These are phyloP conservation scores for Clangula hyemalis DNA, from an alignment of 2,797 vertebrate species.

Conservation along the genomic window DNA sequence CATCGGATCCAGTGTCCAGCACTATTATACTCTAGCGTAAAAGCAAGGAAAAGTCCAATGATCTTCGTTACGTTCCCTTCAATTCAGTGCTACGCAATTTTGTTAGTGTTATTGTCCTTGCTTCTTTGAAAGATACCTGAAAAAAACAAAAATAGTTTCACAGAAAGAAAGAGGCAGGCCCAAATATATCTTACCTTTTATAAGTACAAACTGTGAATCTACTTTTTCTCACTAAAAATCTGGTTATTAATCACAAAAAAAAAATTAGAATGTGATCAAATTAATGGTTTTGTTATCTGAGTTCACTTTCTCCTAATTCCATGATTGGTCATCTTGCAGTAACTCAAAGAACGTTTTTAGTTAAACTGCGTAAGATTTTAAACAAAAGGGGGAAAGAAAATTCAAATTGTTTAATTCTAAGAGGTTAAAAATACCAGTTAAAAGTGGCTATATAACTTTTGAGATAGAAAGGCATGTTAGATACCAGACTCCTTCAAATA, in stretches of 20 bases:
- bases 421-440: neutral
- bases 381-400: slow-evolving; percentile 19
- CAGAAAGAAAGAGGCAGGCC: neutral
- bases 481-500: neutral
- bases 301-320: neutral
- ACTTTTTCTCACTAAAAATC: neutral
- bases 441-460: neutral
- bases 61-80: slow-evolving; percentile 73
- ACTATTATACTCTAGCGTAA: slow-evolving; percentile 77
- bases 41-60: slow-evolving; percentile 75
- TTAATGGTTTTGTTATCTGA: neutral
- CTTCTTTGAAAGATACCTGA: slow-evolving; percentile 95
- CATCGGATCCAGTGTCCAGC: slow-evolving; percentile 80
- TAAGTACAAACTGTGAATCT: neutral
- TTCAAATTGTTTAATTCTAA: neutral
- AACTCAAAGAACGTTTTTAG: neutral
- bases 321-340: neutral
- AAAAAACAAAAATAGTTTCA: slow-evolving; percentile 62
- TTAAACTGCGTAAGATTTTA: neutral
- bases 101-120: slow-evolving; percentile 86
- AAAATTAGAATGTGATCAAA: neutral
- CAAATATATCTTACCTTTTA: neutral
- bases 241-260: neutral
- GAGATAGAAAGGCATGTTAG: slow-evolving; percentile 9
- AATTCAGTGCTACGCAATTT: slow-evolving; percentile 51